Evolutionary conservation across 2,113 vertebrate species (phyloP).

Genomic region (Enhydra lutris): DNA sequence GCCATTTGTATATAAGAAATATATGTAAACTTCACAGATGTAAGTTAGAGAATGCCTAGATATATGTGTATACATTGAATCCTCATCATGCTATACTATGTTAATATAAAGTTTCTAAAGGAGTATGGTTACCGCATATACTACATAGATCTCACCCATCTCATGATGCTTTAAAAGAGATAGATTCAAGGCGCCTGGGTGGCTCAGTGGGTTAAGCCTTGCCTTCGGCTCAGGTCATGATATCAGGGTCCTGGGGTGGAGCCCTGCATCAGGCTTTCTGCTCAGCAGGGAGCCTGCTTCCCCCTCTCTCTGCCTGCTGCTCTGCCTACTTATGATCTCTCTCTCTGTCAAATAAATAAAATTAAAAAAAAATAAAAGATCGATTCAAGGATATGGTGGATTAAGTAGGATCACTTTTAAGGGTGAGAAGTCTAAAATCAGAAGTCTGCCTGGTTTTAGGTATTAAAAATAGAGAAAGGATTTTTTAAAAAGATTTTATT

Average conservation of each 20-base stretch:
- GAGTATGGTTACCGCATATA: neutral
- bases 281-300: no score
- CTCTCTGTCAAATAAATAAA: no score
- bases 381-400: neutral
- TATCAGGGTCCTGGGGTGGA: no score
- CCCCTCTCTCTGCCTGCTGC: no score
- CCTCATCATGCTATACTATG: neutral
- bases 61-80: neutral
- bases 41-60: neutral
- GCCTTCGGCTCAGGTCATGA: no score
- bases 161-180: neutral
- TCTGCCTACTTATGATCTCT: no score
- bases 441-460: neutral
- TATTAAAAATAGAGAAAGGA: constrained; percentile 39
- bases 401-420: constrained; percentile 15
- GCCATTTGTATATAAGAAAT: neutral
- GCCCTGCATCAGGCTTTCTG: no score
- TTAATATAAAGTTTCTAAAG: neutral
- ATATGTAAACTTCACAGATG: neutral
- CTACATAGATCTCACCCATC: neutral
- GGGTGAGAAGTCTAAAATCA: neutral
- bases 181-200: neutral
- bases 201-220: no score
- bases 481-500: no score
- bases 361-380: neutral